A percentile compares a stretch with the other conserved stretches of the same genome.
Evolutionary conservation across 2,797 vertebrate species (phyloP).

Genomic region (Darevskia mixta): DNA sequence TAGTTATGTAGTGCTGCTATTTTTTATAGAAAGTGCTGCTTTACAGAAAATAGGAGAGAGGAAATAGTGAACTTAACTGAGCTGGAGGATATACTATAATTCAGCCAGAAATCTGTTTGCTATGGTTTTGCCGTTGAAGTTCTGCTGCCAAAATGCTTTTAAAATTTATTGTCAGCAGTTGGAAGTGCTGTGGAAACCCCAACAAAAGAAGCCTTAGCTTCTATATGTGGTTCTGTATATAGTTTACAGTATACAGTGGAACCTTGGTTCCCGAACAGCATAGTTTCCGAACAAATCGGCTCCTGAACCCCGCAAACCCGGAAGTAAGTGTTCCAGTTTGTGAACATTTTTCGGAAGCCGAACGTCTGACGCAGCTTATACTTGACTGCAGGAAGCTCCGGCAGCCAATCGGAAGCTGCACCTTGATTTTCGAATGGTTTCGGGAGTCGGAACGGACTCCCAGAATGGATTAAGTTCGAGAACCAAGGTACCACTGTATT

Average conservation of each 20-base stretch:
- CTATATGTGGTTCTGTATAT: not conserved
- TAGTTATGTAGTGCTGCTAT: not conserved
- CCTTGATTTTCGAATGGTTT: too few species aligned
- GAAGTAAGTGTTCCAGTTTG: too few species aligned
- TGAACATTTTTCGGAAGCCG: too few species aligned
- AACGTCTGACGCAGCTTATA: too few species aligned
- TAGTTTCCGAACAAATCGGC: too few species aligned
- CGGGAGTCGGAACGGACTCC: too few species aligned
- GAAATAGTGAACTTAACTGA: not conserved
- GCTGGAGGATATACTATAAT: not conserved
- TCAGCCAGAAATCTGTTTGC: not conserved
- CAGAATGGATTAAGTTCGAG: too few species aligned
- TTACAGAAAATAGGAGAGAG: not conserved
- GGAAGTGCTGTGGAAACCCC: not conserved
- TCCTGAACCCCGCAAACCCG: too few species aligned
- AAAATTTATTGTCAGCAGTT: not conserved
- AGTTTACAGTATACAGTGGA: too few species aligned
- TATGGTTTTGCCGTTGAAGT: not conserved
- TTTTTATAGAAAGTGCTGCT: not conserved
- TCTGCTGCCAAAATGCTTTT: not conserved
- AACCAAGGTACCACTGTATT: not conserved
- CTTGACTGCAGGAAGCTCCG: too few species aligned
- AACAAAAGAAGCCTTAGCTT: not conserved
- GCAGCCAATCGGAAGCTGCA: too few species aligned
- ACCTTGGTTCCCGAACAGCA: too few species aligned